phyloP scores from a whole-genome alignment of 2,113 vertebrate genomes.

The Ophiodon elongatus region DNA sequence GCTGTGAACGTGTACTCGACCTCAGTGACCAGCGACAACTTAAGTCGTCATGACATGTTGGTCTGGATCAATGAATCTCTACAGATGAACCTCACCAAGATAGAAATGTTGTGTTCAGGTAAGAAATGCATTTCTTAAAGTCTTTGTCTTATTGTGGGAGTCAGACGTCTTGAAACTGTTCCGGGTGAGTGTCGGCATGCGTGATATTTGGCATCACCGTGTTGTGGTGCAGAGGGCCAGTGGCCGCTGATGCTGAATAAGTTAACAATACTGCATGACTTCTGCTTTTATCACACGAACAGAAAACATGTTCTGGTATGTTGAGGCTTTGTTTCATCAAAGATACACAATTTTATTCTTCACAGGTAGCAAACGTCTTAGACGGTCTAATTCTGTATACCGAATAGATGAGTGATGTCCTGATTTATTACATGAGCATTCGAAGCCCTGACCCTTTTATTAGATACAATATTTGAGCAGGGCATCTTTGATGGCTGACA shows the following conservation, averaged over 20 bases:
- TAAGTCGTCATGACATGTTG: constrained; percentile 98
- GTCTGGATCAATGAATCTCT: constrained; percentile 98
- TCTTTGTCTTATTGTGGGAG: neutral
- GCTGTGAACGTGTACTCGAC: constrained; percentile 99
- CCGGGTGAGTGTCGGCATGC: neutral
- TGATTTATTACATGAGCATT: neutral
- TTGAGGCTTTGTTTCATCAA: constrained; percentile 1
- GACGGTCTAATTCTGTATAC: neutral
- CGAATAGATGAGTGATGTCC: neutral
- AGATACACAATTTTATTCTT: neutral
- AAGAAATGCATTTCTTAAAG: constrained; percentile 24
- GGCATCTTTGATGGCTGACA: too few species aligned
- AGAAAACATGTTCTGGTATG: neutral
- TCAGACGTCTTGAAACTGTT: neutral
- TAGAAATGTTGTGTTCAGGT: constrained; percentile 97
- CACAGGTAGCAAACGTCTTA: neutral
- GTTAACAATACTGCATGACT: neutral
- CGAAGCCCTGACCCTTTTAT: neutral
- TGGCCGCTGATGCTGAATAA: neutral
- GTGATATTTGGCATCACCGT: neutral
- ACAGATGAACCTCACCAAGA: constrained; percentile 94
- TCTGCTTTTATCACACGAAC: neutral
- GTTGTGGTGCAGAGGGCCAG: neutral
- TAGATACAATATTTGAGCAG: too few species aligned
- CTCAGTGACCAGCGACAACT: constrained; percentile 97